Percentiles rank a stretch among this genome's conserved stretches.
Evolutionary conservation across 2,888 invertebrate genomes (phyloP).

Genomic region (Helicoverpa assulta): DNA sequence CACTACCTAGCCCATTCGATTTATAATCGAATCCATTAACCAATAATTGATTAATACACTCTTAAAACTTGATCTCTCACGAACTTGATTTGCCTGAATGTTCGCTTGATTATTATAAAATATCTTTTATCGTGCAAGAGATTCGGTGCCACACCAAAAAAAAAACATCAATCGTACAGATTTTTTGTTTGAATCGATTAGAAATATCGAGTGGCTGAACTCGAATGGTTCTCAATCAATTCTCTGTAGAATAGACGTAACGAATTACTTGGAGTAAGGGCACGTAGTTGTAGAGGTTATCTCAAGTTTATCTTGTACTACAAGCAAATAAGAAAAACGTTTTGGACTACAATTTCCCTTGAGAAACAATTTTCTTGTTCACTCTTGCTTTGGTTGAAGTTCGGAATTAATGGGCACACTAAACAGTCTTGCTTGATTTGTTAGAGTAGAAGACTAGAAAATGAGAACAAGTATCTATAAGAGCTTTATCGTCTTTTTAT

Average conservation of each 20-base stretch:
- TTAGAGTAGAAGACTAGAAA: neutral
- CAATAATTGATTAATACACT: constrained; percentile 47
- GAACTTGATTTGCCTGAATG: constrained; percentile 15
- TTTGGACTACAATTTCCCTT: constrained; percentile 32
- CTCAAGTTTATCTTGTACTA: constrained; percentile 35
- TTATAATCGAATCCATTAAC: constrained; percentile 45
- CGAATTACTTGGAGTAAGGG: constrained; percentile 32
- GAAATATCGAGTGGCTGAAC: constrained; percentile 46
- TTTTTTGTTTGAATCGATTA: constrained; percentile 48
- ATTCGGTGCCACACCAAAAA: constrained; percentile 29
- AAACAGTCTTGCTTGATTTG: constrained; percentile 9
- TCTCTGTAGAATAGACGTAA: constrained; percentile 32
- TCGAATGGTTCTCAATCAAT: constrained; percentile 51
- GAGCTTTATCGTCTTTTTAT: constrained; percentile 1
- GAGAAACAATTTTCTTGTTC: constrained; percentile 28
- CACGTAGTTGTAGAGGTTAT: constrained; percentile 35
- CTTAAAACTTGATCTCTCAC: constrained; percentile 44
- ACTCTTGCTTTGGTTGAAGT: constrained; percentile 5
- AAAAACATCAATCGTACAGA: constrained; percentile 39
- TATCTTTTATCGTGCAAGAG: constrained; percentile 31
- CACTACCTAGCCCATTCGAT: constrained; percentile 30
- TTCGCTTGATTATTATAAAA: constrained; percentile 33
- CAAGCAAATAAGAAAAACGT: constrained; percentile 17
- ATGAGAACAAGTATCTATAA: neutral
- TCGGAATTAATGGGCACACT: constrained; percentile 4